Evolutionary conservation across 2,113 vertebrate species (phyloP), one percentile per base, ranked within the genome.

Genomic region (Xyliphius kryptos): DNA sequence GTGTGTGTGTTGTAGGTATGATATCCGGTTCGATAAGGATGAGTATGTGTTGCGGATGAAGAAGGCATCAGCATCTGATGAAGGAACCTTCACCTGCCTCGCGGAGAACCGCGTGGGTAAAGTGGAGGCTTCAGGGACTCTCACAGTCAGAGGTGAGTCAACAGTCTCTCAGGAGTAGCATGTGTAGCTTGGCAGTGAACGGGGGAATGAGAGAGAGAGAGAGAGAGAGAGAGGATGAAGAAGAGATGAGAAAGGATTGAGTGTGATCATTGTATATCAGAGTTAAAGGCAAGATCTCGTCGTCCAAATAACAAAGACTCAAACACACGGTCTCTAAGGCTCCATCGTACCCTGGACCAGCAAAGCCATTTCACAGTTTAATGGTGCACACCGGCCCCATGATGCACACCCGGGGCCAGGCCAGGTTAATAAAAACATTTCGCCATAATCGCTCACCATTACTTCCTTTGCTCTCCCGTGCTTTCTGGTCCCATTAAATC

Each of bases 41-140:
- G 95, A 97, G 76, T 94, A 95, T 47, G 89, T 94, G 2, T 81
- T 99, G 80, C 86, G 93, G 65, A 91, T 99, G 72, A 97, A 95
- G 83, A 96, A 94, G 76, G 88, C 91, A 1, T 53, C 77, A 57
- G 83, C 90, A 41, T 75, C 76, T 0, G 96, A 99, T 12, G 94
- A 97, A 64, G 96, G 96, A 21, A 89, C 88, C 2, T 99, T 90
- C 67, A 89, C 86, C 53, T 99, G 96, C 46, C 84, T 97, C 64
- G 92, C 93, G 1, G 96, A 99, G 77, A 99, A 99, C 66, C 89
- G 94, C 0, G 96, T 99, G 40, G 95, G 96, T 7, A 97, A 97
- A 74, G 86, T 92, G 63, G 96, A 98, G 73, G 89, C 95, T 12
- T 88, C 91, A 0, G 95, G 94, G 2, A 88, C 90, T 0, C 93